Conservation (phyloP, 1,140 invertebrate genomes). For the Ostrea edulis region DNA sequence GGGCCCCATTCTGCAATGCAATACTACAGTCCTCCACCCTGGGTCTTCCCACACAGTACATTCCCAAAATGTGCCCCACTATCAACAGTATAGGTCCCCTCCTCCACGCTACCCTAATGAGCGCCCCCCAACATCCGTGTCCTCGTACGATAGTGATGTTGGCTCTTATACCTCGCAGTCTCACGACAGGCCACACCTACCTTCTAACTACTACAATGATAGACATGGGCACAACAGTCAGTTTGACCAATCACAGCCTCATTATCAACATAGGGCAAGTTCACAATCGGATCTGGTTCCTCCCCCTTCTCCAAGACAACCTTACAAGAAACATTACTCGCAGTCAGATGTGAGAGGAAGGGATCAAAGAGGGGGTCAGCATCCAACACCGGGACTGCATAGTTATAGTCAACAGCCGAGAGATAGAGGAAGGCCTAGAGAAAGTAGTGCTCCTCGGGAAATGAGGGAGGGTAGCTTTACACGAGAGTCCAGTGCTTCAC, state of each 20-base stretch:
- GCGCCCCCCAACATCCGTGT: constrained; percentile 28
- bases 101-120: constrained; percentile 49
- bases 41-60: constrained; percentile 57
- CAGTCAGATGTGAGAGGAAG: constrained; percentile 18
- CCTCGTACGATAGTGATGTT: constrained; percentile 26
- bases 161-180: neutral
- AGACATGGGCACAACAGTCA: neutral
- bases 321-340: constrained; percentile 37
- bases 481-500: neutral
- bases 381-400: neutral
- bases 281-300: constrained; percentile 14
- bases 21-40: constrained; percentile 40
- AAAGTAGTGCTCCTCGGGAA: constrained; percentile 3
- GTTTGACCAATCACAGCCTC: neutral
- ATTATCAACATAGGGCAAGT: constrained; percentile 31
- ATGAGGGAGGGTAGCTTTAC: constrained; percentile 13
- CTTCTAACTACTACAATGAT: constrained; percentile 18
- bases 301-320: constrained; percentile 24
- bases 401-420: constrained; percentile 12
- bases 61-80: constrained; percentile 51
- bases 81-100: constrained; percentile 57
- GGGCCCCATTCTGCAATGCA: constrained; percentile 32
- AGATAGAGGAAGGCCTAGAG: constrained; percentile 35
- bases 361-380: neutral
- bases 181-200: constrained; percentile 29